Percentiles rank a stretch among this genome's conserved stretches.
phyloP scores from a whole-genome alignment of 2,113 vertebrate species.

The Baryphthengus martii region DNA sequence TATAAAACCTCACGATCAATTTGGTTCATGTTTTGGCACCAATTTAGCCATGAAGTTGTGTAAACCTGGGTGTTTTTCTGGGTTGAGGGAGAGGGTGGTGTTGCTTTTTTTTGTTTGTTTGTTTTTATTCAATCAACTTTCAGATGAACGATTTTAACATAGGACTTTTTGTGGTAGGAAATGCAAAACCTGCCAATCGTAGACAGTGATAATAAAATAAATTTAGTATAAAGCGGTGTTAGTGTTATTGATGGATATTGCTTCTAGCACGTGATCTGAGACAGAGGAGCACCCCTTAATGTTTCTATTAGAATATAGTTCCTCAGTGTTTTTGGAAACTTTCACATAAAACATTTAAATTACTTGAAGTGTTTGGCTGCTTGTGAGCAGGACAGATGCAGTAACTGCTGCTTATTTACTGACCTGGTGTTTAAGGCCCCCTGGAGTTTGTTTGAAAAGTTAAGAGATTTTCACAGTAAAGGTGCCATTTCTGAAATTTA shows the following conservation, averaged over 20 bases:
- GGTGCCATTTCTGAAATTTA: conserved; percentile 80
- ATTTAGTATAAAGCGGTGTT: background rate
- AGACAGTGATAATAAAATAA: background rate
- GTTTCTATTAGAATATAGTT: conserved; percentile 18
- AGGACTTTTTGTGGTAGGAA: background rate
- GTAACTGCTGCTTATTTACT: conserved; percentile 69
- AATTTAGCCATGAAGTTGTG: background rate
- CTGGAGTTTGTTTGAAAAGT: conserved; percentile 80
- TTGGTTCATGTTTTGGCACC: background rate
- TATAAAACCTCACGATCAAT: background rate
- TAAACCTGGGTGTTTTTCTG: background rate
- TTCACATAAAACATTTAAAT: conserved; percentile 41
- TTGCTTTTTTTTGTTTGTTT: background rate
- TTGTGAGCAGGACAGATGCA: conserved; percentile 39
- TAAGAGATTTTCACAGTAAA: conserved; percentile 80
- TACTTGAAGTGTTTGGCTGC: conserved; percentile 23
- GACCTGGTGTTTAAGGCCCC: conserved; percentile 77
- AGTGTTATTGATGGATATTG: background rate
- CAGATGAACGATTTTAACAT: background rate
- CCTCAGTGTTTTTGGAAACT: conserved; percentile 34
- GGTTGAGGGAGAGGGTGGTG: background rate
- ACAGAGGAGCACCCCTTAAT: background rate
- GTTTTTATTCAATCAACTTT: background rate
- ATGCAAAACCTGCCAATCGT: background rate
- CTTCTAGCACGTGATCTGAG: background rate